Percentiles rank a stretch among this genome's conserved stretches.
phyloP scores from a whole-genome alignment of 2,797 vertebrate genomes.

The Poecile montanus region DNA sequence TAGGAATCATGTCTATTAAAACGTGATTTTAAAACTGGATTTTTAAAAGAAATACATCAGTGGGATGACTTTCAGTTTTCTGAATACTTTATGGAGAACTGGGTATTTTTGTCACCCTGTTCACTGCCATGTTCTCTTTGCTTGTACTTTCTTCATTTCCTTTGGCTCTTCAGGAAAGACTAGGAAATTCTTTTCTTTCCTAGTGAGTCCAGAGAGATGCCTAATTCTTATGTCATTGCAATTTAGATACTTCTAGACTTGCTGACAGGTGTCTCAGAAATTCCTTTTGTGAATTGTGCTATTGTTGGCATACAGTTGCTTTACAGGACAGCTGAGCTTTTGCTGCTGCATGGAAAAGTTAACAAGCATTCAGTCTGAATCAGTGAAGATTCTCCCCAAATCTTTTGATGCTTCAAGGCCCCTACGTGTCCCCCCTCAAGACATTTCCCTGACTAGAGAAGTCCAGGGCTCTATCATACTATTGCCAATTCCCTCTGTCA shows the following conservation, averaged over 20 bases:
- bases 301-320: background rate
- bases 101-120: background rate
- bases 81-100: background rate
- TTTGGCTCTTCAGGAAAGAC: background rate
- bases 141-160: background rate
- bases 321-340: background rate
- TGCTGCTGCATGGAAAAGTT: background rate
- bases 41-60: background rate
- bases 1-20: background rate
- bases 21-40: background rate
- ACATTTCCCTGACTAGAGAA: background rate
- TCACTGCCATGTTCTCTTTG: background rate
- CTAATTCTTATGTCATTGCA: background rate
- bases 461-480: background rate
- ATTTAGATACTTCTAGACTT: background rate
- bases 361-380: background rate
- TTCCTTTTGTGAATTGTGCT: background rate
- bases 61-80: background rate
- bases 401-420: background rate
- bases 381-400: background rate
- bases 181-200: background rate
- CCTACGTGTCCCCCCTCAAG: background rate
- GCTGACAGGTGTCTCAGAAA: constrained; percentile 7
- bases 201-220: background rate
- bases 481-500: background rate